Evolutionary conservation across 2,888 invertebrate genomes (phyloP).

Genomic region (Ditula angustiorana): DNA sequence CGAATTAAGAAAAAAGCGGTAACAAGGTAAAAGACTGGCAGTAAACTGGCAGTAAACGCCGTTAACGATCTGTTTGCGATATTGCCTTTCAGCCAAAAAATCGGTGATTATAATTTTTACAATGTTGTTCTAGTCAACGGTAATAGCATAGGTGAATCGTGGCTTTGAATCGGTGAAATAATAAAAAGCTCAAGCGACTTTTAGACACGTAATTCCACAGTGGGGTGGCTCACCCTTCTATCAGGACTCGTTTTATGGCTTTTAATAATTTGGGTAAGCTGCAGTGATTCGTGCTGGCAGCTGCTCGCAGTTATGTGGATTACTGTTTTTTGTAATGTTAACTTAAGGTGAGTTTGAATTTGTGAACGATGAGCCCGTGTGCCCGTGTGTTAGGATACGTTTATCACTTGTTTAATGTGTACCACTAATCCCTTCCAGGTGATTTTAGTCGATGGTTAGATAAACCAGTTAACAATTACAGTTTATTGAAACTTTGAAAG

Average conservation of each 20-base stretch:
- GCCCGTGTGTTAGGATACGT: conserved; percentile 22
- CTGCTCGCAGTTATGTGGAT: conserved; percentile 74
- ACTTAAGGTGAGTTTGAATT: conserved; percentile 58
- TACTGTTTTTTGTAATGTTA: conserved; percentile 65
- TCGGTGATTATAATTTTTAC: not conserved
- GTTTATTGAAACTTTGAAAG: too few species aligned
- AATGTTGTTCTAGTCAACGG: conserved; percentile 2
- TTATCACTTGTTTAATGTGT: conserved; percentile 24
- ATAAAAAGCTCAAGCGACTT: conserved; percentile 75
- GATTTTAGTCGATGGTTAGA: not conserved
- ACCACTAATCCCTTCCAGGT: conserved; percentile 31
- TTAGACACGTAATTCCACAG: conserved; percentile 73
- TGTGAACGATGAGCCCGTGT: conserved; percentile 14
- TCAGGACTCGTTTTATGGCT: conserved; percentile 82
- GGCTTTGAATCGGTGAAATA: conserved; percentile 72
- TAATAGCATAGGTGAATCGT: conserved; percentile 36
- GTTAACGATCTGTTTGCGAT: conserved; percentile 19
- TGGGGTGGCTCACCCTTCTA: conserved; percentile 81
- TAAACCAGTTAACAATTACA: not conserved
- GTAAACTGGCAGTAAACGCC: not conserved
- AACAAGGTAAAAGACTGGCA: conserved; percentile 31
- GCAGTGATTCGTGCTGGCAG: conserved; percentile 81
- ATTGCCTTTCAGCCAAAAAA: conserved; percentile 1
- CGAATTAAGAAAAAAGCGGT: conserved; percentile 26
- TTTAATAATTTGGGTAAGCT: conserved; percentile 84